These are phyloP conservation scores for Bombylius discolor DNA, from an alignment of 2,888 invertebrate genomes.

Conservation along the genomic window DNA sequence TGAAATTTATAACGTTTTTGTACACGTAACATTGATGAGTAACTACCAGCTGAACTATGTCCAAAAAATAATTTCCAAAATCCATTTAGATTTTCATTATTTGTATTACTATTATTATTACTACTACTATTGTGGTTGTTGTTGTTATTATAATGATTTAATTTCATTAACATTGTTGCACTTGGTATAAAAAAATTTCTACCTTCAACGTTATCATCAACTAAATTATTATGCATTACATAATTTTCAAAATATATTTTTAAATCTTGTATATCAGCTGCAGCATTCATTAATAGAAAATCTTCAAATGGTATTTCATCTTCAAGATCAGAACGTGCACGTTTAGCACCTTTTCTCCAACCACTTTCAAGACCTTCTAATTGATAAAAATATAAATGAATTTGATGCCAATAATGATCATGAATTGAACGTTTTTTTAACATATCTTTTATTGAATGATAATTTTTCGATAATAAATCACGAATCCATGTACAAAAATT, in stretches of 20 bases:
- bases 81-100: conserved; percentile 12
- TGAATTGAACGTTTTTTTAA: conserved; percentile 44
- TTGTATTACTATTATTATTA: conserved; percentile 16
- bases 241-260: conserved; percentile 34
- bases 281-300: conserved; percentile 60
- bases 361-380: conserved; percentile 65
- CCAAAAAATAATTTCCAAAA: conserved; percentile 51
- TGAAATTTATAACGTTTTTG: conserved; percentile 73
- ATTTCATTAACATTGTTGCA: conserved; percentile 32
- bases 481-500: conserved; percentile 38
- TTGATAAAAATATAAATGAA: conserved; percentile 63
- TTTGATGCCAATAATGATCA: conserved; percentile 73
- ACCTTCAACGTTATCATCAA: conserved; percentile 38
- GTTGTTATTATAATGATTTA: conserved; percentile 14
- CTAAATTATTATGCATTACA: conserved; percentile 18
- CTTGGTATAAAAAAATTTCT: conserved; percentile 25
- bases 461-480: conserved; percentile 44
- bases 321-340: conserved; percentile 48
- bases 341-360: conserved; percentile 53
- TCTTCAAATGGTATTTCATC: conserved; percentile 49
- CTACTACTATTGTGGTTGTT: neutral
- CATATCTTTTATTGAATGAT: conserved; percentile 49
- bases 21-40: conserved; percentile 68
- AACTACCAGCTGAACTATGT: conserved; percentile 72
- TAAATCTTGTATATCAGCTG: conserved; percentile 57